Evolutionary conservation across 2,888 invertebrate genomes (phyloP), one percentile per base, ranked within the genome.

Genomic region (Aricia artaxerxes): DNA sequence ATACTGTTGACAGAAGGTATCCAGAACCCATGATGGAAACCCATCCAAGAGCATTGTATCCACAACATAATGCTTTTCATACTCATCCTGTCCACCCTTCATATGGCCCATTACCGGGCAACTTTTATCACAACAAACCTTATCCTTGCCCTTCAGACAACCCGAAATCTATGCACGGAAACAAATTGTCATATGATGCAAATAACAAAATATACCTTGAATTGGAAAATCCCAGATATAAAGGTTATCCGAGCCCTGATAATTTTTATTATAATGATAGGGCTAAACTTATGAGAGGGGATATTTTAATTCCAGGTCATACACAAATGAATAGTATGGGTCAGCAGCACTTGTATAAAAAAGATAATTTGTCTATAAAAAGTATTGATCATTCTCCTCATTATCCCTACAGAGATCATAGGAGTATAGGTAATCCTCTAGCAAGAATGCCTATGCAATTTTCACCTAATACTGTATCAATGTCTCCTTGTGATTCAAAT

Each of bases 401-500:
- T 82, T 87, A 85, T 76, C 53, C 35, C 35, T 53, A 76, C 35
- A 53, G 76, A 76, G 76, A 76, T 16, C 76, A 76, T 83, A 91
- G 90, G 83, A 89, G 87, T 85, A 83, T 89, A 81, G 92, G 93
- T 79, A 90, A 88, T 81, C 84, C 87, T 79, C 77, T 92, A 80
- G 84, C 89, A 79, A 88, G 90, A 83, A 86, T 91, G 82, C 88
- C 90, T 79, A 85, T 92, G 81, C 90, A 93, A 77, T 94, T 91
- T 87, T 93, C 94, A 73, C 92, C 94, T 3, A 91, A 88, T 83
- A 84, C 91, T 77, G 85, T 93, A 83, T 89, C 94, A 77, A 94
- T 94, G 84, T 94, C 94, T 77, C 94, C 94, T 81, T 89, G 90
- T 78, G 94, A 94, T 83, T 94, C 94, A 77, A 92, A 86, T 85